Conservation (phyloP, 2,797 vertebrate genomes). For the Potorous gilbertii region DNA sequence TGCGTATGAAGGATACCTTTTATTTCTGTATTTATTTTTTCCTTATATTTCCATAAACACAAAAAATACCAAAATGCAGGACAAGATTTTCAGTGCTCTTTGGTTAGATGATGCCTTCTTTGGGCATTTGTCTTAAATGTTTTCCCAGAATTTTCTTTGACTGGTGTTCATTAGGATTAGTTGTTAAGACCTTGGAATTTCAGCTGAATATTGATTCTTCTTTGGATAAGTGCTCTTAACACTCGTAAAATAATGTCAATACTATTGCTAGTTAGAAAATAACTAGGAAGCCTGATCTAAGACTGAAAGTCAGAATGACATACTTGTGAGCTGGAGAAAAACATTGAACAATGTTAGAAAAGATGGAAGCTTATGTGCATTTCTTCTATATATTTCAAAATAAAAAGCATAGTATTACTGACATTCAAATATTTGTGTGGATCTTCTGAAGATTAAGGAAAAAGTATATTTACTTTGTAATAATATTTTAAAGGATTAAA, state of each 20-base stretch:
- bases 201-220: slow-evolving; percentile 56
- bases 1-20: slow-evolving; percentile 1
- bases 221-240: slow-evolving; percentile 69
- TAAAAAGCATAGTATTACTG: slow-evolving; percentile 19
- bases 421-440: slow-evolving; percentile 50
- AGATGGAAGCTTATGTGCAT: slow-evolving; percentile 35
- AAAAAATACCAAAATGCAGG: slow-evolving; percentile 30
- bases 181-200: slow-evolving; percentile 65
- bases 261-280: slow-evolving; percentile 62
- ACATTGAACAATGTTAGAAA: slow-evolving; percentile 58
- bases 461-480: slow-evolving; percentile 27
- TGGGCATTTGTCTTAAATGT: slow-evolving; percentile 52
- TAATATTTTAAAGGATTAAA: slow-evolving; percentile 57
- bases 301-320: slow-evolving; percentile 4
- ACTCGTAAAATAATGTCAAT: slow-evolving; percentile 66
- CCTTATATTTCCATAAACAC: slow-evolving; percentile 13
- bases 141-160: slow-evolving; percentile 51
- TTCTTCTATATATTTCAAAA: slow-evolving; percentile 39
- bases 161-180: slow-evolving; percentile 68
- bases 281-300: slow-evolving; percentile 17
- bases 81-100: slow-evolving; percentile 2
- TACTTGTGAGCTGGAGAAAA: slow-evolving; percentile 52
- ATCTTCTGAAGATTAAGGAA: slow-evolving; percentile 44
- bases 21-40: background rate
- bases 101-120: slow-evolving; percentile 18